Evolutionary conservation across 2,888 invertebrate species (phyloP).

Genomic region (Deilephila elpenor): DNA sequence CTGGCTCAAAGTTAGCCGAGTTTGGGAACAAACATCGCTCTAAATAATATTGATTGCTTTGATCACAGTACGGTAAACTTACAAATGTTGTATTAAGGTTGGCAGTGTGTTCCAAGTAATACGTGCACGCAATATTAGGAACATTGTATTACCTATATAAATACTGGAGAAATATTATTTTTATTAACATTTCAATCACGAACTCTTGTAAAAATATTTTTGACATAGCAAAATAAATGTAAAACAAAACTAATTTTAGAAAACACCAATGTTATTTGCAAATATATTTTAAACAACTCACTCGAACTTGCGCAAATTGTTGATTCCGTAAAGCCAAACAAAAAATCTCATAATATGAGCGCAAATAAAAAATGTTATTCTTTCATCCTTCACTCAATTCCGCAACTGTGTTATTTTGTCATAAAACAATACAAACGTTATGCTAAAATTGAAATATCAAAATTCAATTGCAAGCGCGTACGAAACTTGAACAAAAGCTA

Average conservation of each 20-base stretch:
- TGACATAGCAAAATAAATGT: no score
- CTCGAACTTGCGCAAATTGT: neutral
- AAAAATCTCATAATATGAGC: neutral
- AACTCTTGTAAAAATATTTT: no score
- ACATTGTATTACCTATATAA: no score
- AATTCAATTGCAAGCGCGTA: slow-evolving; percentile 33
- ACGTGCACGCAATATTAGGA: no score
- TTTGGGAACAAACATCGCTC: slow-evolving; percentile 48
- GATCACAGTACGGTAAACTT: slow-evolving; percentile 3
- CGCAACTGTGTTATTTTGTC: slow-evolving; percentile 33
- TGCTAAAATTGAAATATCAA: slow-evolving; percentile 34
- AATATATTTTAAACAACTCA: neutral
- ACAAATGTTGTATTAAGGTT: neutral
- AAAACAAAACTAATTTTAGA: no score
- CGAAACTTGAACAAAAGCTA: slow-evolving; percentile 28
- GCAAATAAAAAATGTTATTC: neutral
- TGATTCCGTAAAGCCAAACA: neutral
- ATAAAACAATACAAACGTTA: neutral
- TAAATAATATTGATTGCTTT: slow-evolving; percentile 30
- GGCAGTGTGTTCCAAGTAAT: no score
- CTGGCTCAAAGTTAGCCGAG: slow-evolving; percentile 49
- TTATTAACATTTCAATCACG: no score
- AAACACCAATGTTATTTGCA: no score
- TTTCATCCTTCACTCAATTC: neutral
- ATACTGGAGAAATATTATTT: no score